These are phyloP conservation scores for Stegodyphus mimosarum DNA, from an alignment of 1,140 invertebrate species.

Conservation along the genomic window DNA sequence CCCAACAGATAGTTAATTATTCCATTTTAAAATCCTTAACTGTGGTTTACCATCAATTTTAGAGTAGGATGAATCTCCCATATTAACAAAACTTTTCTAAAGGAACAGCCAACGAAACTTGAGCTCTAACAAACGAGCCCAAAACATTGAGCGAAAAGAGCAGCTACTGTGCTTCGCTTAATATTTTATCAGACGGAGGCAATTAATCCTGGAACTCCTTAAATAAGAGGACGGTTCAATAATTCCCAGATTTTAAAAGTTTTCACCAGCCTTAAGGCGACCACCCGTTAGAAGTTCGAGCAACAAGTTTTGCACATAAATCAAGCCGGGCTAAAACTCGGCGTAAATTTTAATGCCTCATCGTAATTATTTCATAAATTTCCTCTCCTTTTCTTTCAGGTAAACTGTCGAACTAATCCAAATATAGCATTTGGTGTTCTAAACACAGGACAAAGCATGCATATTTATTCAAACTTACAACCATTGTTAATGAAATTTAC, in stretches of 20 bases:
- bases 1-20: conserved; percentile 1
- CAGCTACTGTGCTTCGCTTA: not conserved
- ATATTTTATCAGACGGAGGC: conserved; percentile 10
- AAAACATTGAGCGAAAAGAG: no score
- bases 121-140: no score
- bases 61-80: not conserved
- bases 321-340: not conserved
- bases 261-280: not conserved
- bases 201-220: conserved; percentile 20
- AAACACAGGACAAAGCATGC: no score
- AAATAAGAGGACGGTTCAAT: conserved; percentile 17
- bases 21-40: conserved; percentile 11
- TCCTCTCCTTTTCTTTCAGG: no score
- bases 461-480: no score
- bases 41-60: conserved; percentile 1
- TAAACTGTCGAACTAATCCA: no score
- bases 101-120: not conserved
- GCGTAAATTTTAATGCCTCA: no score
- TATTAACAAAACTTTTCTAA: conserved; percentile 1
- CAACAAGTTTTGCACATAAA: conserved; percentile 26
- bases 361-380: no score
- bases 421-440: no score
- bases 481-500: no score
- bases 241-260: not conserved
- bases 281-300: not conserved